Percentiles rank a stretch among this genome's conserved stretches.
Evolutionary conservation across 1,140 invertebrate species (phyloP).

Genomic region (Pogonomyrmex californicus): DNA sequence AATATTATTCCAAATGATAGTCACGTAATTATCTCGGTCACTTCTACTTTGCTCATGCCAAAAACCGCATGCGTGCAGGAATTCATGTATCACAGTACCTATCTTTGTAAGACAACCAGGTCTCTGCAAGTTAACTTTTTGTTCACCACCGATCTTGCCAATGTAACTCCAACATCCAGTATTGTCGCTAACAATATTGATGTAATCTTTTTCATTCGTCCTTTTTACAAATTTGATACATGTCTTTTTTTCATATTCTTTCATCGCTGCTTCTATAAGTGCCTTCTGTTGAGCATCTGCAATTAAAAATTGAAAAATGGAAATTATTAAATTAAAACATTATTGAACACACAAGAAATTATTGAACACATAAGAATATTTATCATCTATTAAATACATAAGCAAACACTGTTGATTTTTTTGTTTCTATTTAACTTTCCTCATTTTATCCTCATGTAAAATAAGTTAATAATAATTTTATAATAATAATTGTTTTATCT

Average conservation of each 20-base stretch:
- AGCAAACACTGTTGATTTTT: too few relatives aligned
- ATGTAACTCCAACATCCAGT: constrained; percentile 94
- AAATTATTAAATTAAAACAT: background rate
- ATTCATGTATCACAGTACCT: constrained; percentile 93
- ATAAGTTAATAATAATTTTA: too few relatives aligned
- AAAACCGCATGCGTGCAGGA: constrained; percentile 95
- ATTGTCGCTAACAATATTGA: constrained; percentile 89
- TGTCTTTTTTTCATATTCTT: constrained; percentile 85
- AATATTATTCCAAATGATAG: constrained; percentile 92
- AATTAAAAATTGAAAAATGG: background rate
- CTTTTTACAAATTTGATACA: constrained; percentile 91
- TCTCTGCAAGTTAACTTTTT: constrained; percentile 89
- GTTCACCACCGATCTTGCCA: constrained; percentile 90
- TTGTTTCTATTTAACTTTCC: too few relatives aligned
- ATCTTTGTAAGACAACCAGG: constrained; percentile 92
- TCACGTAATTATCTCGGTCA: constrained; percentile 93
- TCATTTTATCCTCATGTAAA: too few relatives aligned
- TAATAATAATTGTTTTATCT: too few relatives aligned
- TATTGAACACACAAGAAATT: background rate
- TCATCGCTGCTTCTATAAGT: background rate
- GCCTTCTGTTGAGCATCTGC: background rate
- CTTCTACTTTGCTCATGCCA: constrained; percentile 94
- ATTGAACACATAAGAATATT: background rate
- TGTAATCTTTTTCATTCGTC: constrained; percentile 89
- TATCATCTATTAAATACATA: background rate